Evolutionary conservation across 2,888 invertebrate species (phyloP).

Genomic region (Lochmaea capreae): DNA sequence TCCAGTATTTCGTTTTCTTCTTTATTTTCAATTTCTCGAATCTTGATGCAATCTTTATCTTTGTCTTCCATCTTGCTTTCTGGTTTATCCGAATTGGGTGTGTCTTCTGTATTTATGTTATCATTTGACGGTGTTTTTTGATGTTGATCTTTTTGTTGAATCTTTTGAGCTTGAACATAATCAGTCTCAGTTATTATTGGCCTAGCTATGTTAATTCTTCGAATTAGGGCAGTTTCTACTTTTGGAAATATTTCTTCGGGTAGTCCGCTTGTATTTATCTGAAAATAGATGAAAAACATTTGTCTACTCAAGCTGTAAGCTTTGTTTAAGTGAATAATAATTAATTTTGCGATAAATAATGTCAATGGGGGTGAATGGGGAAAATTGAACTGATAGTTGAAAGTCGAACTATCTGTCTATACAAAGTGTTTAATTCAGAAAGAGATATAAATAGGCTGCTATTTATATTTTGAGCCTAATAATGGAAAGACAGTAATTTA

Average conservation of each 20-base stretch:
- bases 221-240: slow-evolving; percentile 36
- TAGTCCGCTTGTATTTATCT: slow-evolving; percentile 43
- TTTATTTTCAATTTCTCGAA: background rate
- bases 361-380: no score
- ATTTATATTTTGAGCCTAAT: no score
- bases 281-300: background rate
- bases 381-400: no score
- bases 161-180: slow-evolving; percentile 37
- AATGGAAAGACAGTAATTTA: no score
- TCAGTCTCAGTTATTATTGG: slow-evolving; percentile 41
- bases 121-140: slow-evolving; percentile 7
- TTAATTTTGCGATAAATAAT: no score
- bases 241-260: slow-evolving; percentile 39
- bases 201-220: slow-evolving; percentile 37
- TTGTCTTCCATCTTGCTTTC: background rate
- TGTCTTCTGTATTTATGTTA: slow-evolving; percentile 2
- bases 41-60: background rate
- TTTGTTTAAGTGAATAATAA: no score
- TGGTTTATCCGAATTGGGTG: background rate
- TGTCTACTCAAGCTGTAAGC: background rate
- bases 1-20: background rate
- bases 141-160: slow-evolving; percentile 4
- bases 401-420: no score
- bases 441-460: no score
- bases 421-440: no score